phyloP scores from a whole-genome alignment of 92 coral and sea anemone genomes.

The Virgularia gustaviana region DNA sequence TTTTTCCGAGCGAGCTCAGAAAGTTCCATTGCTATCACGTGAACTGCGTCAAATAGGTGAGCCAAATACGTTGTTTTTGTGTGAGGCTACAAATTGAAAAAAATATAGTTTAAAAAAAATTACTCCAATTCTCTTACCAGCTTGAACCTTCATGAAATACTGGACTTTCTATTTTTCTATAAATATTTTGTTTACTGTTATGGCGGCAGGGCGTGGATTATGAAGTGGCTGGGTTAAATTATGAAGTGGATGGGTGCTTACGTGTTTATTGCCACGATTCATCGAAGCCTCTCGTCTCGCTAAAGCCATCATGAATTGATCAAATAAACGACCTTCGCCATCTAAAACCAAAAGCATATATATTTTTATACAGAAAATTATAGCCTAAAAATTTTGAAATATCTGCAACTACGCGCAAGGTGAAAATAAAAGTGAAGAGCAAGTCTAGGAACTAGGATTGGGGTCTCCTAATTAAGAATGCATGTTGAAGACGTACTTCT shows the following conservation, averaged over 20 bases:
- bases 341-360: slow-evolving; percentile 16
- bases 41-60: slow-evolving; percentile 92
- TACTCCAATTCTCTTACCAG: too few species aligned
- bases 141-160: too few species aligned
- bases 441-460: background rate
- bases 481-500: slow-evolving; percentile 10
- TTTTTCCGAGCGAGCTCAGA: slow-evolving; percentile 97
- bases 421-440: background rate
- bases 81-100: slow-evolving; percentile 66
- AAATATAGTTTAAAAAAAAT: too few species aligned
- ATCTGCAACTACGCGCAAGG: too few species aligned
- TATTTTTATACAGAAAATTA: too few species aligned
- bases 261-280: slow-evolving; percentile 74
- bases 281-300: slow-evolving; percentile 75
- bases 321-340: slow-evolving; percentile 89
- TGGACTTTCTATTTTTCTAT: too few species aligned
- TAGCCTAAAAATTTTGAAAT: too few species aligned
- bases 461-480: background rate
- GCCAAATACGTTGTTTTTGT: slow-evolving; percentile 81
- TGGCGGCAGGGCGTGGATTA: too few species aligned
- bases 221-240: too few species aligned
- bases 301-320: slow-evolving; percentile 80
- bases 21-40: slow-evolving; percentile 86
- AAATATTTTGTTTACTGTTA: too few species aligned
- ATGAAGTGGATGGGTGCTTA: too few species aligned